Evolutionary conservation across 1,140 invertebrate genomes (phyloP).

Genomic region (Drosophila novamexicana): DNA sequence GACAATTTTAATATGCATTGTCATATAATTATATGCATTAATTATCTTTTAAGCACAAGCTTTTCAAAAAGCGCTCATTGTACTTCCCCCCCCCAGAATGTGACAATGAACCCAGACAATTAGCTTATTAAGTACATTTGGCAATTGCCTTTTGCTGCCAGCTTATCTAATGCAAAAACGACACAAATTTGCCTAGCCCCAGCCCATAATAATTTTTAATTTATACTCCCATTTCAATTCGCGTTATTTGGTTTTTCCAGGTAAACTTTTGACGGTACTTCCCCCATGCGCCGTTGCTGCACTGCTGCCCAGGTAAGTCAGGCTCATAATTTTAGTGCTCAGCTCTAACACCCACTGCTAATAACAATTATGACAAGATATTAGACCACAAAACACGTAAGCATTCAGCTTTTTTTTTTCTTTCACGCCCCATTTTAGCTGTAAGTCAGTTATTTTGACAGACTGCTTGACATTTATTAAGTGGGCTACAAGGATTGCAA

Average conservation of each 20-base stretch:
- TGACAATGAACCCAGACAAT: not conserved
- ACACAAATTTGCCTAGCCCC: conserved; percentile 25
- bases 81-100: conserved; percentile 3
- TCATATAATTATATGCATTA: conserved; percentile 2
- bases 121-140: not conserved
- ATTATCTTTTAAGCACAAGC: not conserved
- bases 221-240: conserved; percentile 23
- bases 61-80: not conserved
- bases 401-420: conserved; percentile 3
- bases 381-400: conserved; percentile 21
- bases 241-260: conserved; percentile 15
- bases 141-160: not conserved
- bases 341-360: conserved; percentile 25
- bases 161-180: not conserved
- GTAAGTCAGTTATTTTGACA: conserved; percentile 61
- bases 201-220: conserved; percentile 30
- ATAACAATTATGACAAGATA: conserved; percentile 43
- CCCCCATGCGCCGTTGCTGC: conserved; percentile 13
- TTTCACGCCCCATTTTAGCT: conserved; percentile 5
- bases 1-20: conserved; percentile 3
- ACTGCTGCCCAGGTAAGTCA: conserved; percentile 22
- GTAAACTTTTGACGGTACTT: conserved; percentile 21
- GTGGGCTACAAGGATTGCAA: conserved; percentile 26
- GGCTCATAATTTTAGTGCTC: conserved; percentile 20
- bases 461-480: conserved; percentile 68